Evolutionary conservation across 2,888 invertebrate genomes (phyloP).

Genomic region (Sarcophaga rosellei): DNA sequence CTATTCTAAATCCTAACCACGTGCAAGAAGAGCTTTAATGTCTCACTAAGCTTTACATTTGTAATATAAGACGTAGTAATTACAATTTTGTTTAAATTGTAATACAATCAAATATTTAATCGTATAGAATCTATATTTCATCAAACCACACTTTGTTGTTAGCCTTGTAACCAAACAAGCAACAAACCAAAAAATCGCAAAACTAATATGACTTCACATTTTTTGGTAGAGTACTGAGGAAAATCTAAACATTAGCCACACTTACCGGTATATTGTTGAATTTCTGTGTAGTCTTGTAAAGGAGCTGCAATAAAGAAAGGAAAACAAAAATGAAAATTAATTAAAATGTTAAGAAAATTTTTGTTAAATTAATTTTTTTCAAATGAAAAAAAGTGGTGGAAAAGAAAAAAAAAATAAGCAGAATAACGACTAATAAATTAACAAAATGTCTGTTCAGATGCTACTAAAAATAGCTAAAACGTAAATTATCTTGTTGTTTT

Average conservation of each 20-base stretch:
- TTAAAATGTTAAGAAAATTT: slow-evolving; percentile 50
- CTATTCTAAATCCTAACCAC: too few relatives aligned
- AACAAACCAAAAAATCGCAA: background rate
- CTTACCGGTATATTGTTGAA: slow-evolving; percentile 86
- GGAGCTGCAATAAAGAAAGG: slow-evolving; percentile 85
- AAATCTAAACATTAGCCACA: slow-evolving; percentile 6
- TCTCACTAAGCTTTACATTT: too few relatives aligned
- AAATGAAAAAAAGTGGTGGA: slow-evolving; percentile 13
- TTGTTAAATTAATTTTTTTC: slow-evolving; percentile 10
- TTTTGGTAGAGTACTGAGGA: background rate
- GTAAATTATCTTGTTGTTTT: slow-evolving; percentile 56
- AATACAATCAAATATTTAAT: too few relatives aligned
- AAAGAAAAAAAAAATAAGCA: background rate
- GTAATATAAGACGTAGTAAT: too few relatives aligned
- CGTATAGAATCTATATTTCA: too few relatives aligned
- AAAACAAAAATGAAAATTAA: slow-evolving; percentile 60
- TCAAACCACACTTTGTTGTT: too few relatives aligned
- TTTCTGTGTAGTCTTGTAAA: slow-evolving; percentile 84
- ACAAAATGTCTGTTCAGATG: slow-evolving; percentile 50
- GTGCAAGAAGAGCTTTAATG: too few relatives aligned
- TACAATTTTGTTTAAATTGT: too few relatives aligned
- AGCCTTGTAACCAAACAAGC: background rate
- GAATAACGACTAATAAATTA: slow-evolving; percentile 46
- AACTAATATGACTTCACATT: background rate
- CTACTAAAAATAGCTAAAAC: slow-evolving; percentile 55